Evolutionary conservation across 2,888 invertebrate genomes (phyloP).

Genomic region (Hypomecis punctinalis): DNA sequence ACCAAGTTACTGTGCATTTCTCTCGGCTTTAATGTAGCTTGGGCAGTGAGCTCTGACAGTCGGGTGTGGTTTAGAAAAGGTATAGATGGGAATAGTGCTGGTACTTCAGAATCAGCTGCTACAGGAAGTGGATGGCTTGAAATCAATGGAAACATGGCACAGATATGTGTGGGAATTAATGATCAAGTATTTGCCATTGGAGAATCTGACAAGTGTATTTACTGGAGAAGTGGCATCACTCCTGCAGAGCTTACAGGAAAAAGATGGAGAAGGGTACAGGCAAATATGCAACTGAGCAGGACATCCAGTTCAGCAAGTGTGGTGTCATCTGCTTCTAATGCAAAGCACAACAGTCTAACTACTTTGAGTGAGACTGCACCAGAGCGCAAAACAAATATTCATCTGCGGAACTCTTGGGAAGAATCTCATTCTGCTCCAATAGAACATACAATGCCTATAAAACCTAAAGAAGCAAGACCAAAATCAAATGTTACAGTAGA

Average conservation of each 20-base stretch:
- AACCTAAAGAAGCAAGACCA: slow-evolving; percentile 67
- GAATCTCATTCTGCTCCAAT: slow-evolving; percentile 91
- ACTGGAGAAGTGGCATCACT: slow-evolving; percentile 91
- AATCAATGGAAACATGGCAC: slow-evolving; percentile 93
- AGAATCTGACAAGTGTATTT: slow-evolving; percentile 91
- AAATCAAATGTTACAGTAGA: slow-evolving; percentile 70
- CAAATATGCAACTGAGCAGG: slow-evolving; percentile 92
- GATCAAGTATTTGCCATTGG: slow-evolving; percentile 96
- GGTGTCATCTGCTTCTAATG: slow-evolving; percentile 85
- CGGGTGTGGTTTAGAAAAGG: slow-evolving; percentile 95
- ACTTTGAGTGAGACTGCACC: slow-evolving; percentile 70
- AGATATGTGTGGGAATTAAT: slow-evolving; percentile 93
- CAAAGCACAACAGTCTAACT: slow-evolving; percentile 89
- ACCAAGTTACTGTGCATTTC: slow-evolving; percentile 91
- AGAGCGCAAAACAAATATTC: slow-evolving; percentile 80
- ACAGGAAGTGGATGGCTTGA: slow-evolving; percentile 95
- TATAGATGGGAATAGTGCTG: slow-evolving; percentile 88
- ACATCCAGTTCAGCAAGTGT: slow-evolving; percentile 92
- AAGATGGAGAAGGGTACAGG: slow-evolving; percentile 92
- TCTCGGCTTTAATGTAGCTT: slow-evolving; percentile 91
- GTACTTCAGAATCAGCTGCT: slow-evolving; percentile 90
- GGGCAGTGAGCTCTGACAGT: slow-evolving; percentile 93
- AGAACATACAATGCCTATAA: slow-evolving; percentile 87
- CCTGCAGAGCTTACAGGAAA: slow-evolving; percentile 92
- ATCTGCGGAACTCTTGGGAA: slow-evolving; percentile 87